Percentiles rank a stretch among this genome's conserved stretches.
These are phyloP conservation scores for Anser cygnoides DNA, from an alignment of 2,113 vertebrate species.

Conservation along the genomic window DNA sequence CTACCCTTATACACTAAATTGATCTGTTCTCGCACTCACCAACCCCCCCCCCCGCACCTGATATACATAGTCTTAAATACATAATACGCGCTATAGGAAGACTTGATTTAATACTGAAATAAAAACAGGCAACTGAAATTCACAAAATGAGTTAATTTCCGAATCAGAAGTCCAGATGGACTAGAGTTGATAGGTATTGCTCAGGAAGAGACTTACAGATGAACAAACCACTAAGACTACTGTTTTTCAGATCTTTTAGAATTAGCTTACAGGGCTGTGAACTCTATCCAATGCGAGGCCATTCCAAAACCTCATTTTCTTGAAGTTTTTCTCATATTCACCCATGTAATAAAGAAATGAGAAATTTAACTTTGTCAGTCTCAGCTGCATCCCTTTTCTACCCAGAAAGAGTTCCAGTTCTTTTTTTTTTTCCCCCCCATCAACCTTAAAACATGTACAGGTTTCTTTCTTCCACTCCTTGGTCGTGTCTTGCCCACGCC, in stretches of 20 bases:
- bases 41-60: not conserved
- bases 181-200: not conserved
- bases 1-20: not conserved
- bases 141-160: not conserved
- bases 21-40: not conserved
- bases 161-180: not conserved
- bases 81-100: not conserved
- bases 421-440: not conserved
- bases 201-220: not conserved
- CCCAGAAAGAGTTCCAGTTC: rapidly evolving
- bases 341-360: not conserved
- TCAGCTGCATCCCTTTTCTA: not conserved
- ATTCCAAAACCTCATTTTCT: not conserved
- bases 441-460: not conserved
- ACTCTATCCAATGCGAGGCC: not conserved
- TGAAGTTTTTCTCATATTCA: not conserved
- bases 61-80: not conserved
- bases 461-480: not conserved
- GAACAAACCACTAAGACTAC: not conserved
- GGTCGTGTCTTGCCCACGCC: not conserved
- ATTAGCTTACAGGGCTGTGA: not conserved
- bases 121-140: not conserved
- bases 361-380: not conserved
- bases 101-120: not conserved
- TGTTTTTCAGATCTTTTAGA: not conserved